A percentile compares a stretch with the other conserved stretches of the same genome.
These are phyloP conservation scores for Lichenostomus cassidix DNA, from an alignment of 2,113 vertebrate genomes.

Conservation along the genomic window DNA sequence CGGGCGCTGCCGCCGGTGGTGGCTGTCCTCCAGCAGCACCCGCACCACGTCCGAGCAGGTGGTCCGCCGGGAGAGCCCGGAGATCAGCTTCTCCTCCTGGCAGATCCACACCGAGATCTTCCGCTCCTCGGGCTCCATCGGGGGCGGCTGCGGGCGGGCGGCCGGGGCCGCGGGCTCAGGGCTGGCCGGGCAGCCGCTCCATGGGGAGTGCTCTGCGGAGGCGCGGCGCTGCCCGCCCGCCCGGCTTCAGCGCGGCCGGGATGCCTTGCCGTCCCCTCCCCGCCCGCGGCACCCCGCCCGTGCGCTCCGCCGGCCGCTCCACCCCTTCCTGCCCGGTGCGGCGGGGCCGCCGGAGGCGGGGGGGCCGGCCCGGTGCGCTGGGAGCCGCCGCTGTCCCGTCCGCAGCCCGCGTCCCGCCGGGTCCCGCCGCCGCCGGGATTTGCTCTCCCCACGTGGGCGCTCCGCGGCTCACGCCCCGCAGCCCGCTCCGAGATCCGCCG, in stretches of 20 bases:
- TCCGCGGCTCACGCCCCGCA: background rate
- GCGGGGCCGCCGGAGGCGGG: background rate
- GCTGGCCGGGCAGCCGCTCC: background rate
- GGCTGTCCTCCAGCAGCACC: slow-evolving; percentile 85
- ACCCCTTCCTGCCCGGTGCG: too few relatives aligned
- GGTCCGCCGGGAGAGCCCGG: slow-evolving; percentile 88
- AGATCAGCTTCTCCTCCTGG: slow-evolving; percentile 90
- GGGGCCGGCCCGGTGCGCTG: background rate
- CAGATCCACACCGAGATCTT: slow-evolving; percentile 93
- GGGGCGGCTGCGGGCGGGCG: background rate
- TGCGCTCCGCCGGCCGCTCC: background rate
- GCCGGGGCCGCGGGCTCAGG: slow-evolving; percentile 38
- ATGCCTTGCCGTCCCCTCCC: background rate
- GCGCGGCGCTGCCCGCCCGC: background rate
- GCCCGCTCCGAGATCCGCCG: background rate
- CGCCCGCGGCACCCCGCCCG: slow-evolving; percentile 19
- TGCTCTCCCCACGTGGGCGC: background rate
- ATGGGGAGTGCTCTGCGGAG: background rate
- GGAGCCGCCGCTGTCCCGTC: background rate
- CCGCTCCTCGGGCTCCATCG: slow-evolving; percentile 82
- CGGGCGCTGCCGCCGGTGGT: slow-evolving; percentile 59
- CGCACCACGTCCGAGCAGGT: slow-evolving; percentile 90
- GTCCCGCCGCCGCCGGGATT: background rate
- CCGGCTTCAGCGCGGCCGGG: background rate
- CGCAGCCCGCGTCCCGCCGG: background rate